A percentile compares a stretch with the other conserved stretches of the same genome.
Evolutionary conservation across 2,888 invertebrate species (phyloP).

Genomic region (Linyphia triangularis): DNA sequence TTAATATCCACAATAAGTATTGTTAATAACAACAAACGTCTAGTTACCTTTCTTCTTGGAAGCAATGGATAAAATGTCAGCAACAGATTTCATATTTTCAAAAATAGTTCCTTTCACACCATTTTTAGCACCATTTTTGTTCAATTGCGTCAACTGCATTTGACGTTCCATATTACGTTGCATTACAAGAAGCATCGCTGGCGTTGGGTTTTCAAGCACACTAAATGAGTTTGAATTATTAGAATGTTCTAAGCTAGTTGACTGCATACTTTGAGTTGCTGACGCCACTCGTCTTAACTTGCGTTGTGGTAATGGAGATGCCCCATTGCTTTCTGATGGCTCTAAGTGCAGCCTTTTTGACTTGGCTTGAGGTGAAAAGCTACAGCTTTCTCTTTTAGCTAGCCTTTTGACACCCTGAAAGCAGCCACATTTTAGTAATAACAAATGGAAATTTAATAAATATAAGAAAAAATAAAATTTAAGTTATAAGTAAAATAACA

Average conservation of each 20-base stretch:
- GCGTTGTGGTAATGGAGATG: slow-evolving; percentile 62
- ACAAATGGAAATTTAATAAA: not conserved
- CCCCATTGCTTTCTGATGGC: slow-evolving; percentile 52
- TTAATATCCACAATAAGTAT: too few relatives aligned
- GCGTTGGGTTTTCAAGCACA: slow-evolving; percentile 71
- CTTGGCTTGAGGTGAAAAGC: slow-evolving; percentile 65
- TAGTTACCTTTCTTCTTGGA: slow-evolving; percentile 29
- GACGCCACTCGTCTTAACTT: slow-evolving; percentile 69
- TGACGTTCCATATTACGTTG: slow-evolving; percentile 69
- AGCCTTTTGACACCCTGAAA: slow-evolving; percentile 58
- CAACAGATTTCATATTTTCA: slow-evolving; percentile 28
- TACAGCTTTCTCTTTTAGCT: slow-evolving; percentile 60
- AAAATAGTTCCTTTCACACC: slow-evolving; percentile 18
- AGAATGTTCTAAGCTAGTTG: slow-evolving; percentile 56
- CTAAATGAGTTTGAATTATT: slow-evolving; percentile 22
- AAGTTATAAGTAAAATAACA: not conserved
- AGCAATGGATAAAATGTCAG: slow-evolving; percentile 22
- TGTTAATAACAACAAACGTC: too few relatives aligned
- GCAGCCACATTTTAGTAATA: not conserved
- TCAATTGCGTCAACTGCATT: slow-evolving; percentile 48
- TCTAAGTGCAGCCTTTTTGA: slow-evolving; percentile 30
- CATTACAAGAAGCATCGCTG: slow-evolving; percentile 73
- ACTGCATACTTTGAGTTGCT: slow-evolving; percentile 69
- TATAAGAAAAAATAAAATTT: not conserved
- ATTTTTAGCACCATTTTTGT: slow-evolving; percentile 46